Percentiles rank a stretch among this genome's conserved stretches.
Evolutionary conservation across 2,113 vertebrate genomes (phyloP).

Genomic region (Cavia aperea): DNA sequence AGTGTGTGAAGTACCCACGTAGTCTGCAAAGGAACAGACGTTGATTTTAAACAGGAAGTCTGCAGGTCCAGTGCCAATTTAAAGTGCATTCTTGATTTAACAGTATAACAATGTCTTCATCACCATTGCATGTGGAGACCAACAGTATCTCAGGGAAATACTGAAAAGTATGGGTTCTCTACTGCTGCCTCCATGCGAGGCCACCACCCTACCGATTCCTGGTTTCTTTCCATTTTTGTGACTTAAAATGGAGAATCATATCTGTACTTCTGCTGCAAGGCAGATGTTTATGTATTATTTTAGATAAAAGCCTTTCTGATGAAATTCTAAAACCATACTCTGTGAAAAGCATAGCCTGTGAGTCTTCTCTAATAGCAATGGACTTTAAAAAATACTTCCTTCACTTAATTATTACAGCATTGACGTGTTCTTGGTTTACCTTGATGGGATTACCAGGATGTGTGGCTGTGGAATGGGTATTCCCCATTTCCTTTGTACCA

Average conservation of each 20-base stretch:
- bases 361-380: not conserved
- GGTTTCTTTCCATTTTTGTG: not conserved
- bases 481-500: not conserved
- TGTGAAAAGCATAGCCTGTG: not conserved
- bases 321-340: not conserved
- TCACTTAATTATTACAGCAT: not conserved
- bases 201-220: not conserved
- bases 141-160: not conserved
- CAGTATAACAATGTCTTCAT: not conserved
- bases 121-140: not conserved
- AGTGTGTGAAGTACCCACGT: not conserved
- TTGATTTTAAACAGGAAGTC: conserved; percentile 4
- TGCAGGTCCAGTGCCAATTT: not conserved
- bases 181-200: not conserved
- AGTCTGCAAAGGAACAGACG: not conserved
- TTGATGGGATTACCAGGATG: not conserved
- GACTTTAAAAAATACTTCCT: not conserved
- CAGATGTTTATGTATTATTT: not conserved
- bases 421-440: not conserved
- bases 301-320: not conserved
- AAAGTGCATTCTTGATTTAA: not conserved
- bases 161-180: not conserved
- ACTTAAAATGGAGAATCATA: not conserved
- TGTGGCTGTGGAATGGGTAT: not conserved
- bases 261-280: not conserved